These are phyloP conservation scores for Phalera bucephala DNA, from an alignment of 2,888 invertebrate genomes.

Conservation along the genomic window DNA sequence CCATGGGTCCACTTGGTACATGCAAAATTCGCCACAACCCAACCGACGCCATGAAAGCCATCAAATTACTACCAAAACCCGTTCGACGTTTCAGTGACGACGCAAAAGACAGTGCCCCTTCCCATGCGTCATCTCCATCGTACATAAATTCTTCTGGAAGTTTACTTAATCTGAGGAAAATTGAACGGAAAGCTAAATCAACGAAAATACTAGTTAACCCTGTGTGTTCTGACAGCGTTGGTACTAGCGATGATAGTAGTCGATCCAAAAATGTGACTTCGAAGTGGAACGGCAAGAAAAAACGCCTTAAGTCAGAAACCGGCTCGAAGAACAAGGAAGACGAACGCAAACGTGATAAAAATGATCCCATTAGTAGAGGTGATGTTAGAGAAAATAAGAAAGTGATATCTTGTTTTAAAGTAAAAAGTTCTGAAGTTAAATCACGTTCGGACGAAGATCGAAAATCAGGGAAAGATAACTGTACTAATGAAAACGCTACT, in stretches of 20 bases:
- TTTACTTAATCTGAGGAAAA: conserved; percentile 69
- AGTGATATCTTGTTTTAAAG: conserved; percentile 78
- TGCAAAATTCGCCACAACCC: conserved; percentile 65
- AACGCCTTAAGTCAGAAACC: conserved; percentile 63
- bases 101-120: conserved; percentile 55
- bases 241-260: conserved; percentile 71
- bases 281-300: conserved; percentile 77
- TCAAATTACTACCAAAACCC: conserved; percentile 56
- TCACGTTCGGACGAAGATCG: conserved; percentile 63
- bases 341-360: conserved; percentile 53
- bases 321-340: conserved; percentile 42
- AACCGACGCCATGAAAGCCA: conserved; percentile 59
- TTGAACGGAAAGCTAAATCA: conserved; percentile 73
- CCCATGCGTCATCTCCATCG: conserved; percentile 60
- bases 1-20: conserved; percentile 80
- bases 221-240: conserved; percentile 67
- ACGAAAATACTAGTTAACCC: conserved; percentile 79
- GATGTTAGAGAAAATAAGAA: conserved; percentile 68
- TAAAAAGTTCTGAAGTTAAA: conserved; percentile 71
- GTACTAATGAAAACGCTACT: conserved; percentile 70
- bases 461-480: conserved; percentile 67
- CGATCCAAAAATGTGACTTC: conserved; percentile 57
- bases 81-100: conserved; percentile 56
- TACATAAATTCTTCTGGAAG: conserved; percentile 59
- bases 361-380: conserved; percentile 60